Base-by-base conservation (phyloP, 2,888 invertebrate genomes). In the Lasioglossum marginatum region DNA sequence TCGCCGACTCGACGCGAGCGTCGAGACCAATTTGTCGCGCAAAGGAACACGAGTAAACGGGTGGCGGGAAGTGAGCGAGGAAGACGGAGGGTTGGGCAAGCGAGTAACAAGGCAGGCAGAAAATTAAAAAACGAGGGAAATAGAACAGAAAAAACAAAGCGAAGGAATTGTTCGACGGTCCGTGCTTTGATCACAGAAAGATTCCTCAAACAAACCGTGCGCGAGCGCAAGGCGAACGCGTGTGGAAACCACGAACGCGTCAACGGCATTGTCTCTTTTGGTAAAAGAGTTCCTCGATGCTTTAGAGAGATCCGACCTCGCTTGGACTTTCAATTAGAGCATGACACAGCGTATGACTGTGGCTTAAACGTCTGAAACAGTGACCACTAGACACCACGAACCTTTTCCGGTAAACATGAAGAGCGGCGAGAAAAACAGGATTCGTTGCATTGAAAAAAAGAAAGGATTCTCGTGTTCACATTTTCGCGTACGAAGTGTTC, bases 291-390 rank as follows among this genome's bases (percentile, higher is more conserved):
- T 70, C 34, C 68, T 10, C 70, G 70, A 37, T 4, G 63, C 66
- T 66, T 45, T 16, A 4, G 37, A 19, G 1, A 23, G 71, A 66
- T 31, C 2, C 63, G 63, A 66, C 52, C 34, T 63, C 34, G 48
- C 52, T 31, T 23, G 40, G 34, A 63, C 19, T 68, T 63, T 37
- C 72, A 82, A 82, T 83, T 82, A 82, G 71, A 83, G 82, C 76
- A 52, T n/a, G n/a, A 27, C 31, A 83, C 63, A 52, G 37, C 34
- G 63, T 52, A 52, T 72, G 66, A 82, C 76, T 45, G 43, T 60
- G 16, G 31, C 34, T 76, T 45, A 82, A 82, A 52, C 43, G 71
- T 71, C 63, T 72, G 34, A 81, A 76, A 82, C 71, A 43, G 34
- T n/a, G 52, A 19, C 75, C 34, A 34, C 19, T 70, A 48, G 5